These are phyloP conservation scores for Eilema caniola DNA, from an alignment of 2,888 invertebrate species.

Conservation along the genomic window DNA sequence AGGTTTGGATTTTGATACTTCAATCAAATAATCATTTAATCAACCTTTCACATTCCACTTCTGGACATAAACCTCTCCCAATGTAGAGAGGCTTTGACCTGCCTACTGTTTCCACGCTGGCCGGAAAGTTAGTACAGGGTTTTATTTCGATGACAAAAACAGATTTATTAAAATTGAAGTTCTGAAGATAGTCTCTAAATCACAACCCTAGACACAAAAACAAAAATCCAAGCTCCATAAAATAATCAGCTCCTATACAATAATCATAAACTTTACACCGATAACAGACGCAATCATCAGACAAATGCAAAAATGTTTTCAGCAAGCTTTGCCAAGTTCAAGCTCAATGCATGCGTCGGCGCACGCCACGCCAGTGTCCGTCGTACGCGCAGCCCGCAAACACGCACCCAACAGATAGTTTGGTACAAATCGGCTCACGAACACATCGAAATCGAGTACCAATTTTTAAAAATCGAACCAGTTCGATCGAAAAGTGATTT, in stretches of 20 bases:
- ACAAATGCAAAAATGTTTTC: conserved; percentile 73
- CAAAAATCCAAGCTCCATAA: background rate
- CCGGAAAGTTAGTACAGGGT: too few species aligned
- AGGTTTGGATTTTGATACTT: background rate
- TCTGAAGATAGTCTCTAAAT: background rate
- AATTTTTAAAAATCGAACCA: conserved; percentile 45
- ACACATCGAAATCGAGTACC: conserved; percentile 39
- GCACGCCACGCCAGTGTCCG: conserved; percentile 72
- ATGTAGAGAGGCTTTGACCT: too few species aligned
- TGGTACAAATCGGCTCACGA: conserved; percentile 53
- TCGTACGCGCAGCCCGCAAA: conserved; percentile 75
- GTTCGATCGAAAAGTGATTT: conserved; percentile 25
- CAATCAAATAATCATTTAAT: too few species aligned
- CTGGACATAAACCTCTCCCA: too few species aligned
- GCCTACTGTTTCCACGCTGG: too few species aligned
- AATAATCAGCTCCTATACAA: conserved; percentile 17
- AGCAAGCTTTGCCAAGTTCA: conserved; percentile 81
- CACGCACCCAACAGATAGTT: conserved; percentile 65
- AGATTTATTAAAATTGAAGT: background rate
- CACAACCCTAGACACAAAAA: background rate
- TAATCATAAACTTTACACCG: conserved; percentile 21
- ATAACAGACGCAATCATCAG: conserved; percentile 45
- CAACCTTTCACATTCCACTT: too few species aligned
- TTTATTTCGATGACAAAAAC: too few species aligned
- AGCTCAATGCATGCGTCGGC: conserved; percentile 66